A percentile compares a stretch with the other conserved stretches of the same genome.
phyloP scores from a whole-genome alignment of 2,797 vertebrate species.

The Sebastes itinus region DNA sequence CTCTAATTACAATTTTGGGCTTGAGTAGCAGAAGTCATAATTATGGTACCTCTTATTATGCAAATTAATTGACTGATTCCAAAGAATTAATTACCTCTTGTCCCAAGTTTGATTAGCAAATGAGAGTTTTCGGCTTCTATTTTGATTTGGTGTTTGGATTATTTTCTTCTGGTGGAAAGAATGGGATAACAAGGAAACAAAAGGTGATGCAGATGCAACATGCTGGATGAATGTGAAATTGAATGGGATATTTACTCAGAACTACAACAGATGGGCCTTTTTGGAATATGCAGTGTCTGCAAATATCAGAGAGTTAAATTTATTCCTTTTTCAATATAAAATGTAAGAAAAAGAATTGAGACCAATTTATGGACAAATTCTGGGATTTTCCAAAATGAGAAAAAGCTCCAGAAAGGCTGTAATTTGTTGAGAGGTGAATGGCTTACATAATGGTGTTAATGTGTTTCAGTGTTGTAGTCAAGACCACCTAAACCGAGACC shows the following conservation, averaged over 20 bases:
- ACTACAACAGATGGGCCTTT: conserved; percentile 31
- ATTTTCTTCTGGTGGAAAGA: conserved; percentile 28
- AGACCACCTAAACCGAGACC: not conserved
- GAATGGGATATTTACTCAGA: conserved; percentile 41
- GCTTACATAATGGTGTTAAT: not conserved
- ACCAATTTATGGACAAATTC: not conserved
- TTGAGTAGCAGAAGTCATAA: conserved; percentile 85
- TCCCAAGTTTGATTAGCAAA: conserved; percentile 86
- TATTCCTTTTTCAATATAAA: not conserved
- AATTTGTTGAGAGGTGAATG: not conserved
- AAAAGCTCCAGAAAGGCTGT: not conserved
- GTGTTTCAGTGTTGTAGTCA: not conserved
- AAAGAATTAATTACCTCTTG: conserved; percentile 85
- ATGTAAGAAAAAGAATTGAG: not conserved
- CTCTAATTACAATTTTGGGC: conserved; percentile 85
- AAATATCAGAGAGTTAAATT: not conserved
- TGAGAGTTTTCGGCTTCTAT: conserved; percentile 78
- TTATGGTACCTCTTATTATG: conserved; percentile 86
- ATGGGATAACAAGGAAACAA: conserved; percentile 62
- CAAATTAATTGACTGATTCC: conserved; percentile 84
- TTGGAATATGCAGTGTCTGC: not conserved
- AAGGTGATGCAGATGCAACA: conserved; percentile 57
- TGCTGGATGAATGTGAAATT: conserved; percentile 24
- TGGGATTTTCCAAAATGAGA: not conserved
- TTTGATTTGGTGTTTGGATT: conserved; percentile 73